phyloP scores from a whole-genome alignment of 1,140 invertebrate genomes.

The Drosophila pandora region DNA sequence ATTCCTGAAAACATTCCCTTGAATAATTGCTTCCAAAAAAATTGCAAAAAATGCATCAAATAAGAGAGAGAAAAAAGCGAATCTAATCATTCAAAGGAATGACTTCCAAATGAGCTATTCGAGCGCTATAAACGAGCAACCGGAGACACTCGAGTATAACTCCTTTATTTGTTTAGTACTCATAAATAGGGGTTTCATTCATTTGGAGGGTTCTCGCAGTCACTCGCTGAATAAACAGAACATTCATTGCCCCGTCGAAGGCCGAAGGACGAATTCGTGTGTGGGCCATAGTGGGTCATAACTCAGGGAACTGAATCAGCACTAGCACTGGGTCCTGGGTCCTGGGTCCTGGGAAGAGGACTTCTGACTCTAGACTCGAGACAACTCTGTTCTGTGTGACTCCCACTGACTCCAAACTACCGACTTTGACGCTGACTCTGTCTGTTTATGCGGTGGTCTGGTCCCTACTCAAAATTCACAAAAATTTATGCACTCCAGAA shows the following conservation, averaged over 20 bases:
- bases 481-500: conserved; percentile 47
- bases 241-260: conserved; percentile 2
- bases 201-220: conserved; percentile 15
- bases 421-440: conserved; percentile 17
- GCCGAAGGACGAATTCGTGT: conserved; percentile 23
- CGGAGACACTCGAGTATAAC: conserved; percentile 23
- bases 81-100: conserved; percentile 29
- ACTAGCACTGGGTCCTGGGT: conserved; percentile 19
- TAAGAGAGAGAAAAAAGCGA: background rate
- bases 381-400: background rate
- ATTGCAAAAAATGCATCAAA: background rate
- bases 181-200: conserved; percentile 47
- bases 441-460: conserved; percentile 28
- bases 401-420: background rate
- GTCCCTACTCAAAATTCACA: conserved; percentile 46
- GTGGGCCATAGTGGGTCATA: conserved; percentile 28
- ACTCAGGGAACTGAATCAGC: conserved; percentile 48
- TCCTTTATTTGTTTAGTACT: conserved; percentile 50
- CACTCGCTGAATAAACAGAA: conserved; percentile 42
- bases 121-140: conserved; percentile 20
- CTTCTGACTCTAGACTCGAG: background rate
- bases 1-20: background rate
- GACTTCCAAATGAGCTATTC: conserved; percentile 38
- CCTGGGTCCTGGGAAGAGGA: background rate
- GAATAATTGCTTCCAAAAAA: conserved; percentile 7